Percentiles rank a stretch among this genome's conserved stretches.
These are phyloP conservation scores for Loris lydekkerianus DNA, from an alignment of 2,797 vertebrate species.

Conservation along the genomic window DNA sequence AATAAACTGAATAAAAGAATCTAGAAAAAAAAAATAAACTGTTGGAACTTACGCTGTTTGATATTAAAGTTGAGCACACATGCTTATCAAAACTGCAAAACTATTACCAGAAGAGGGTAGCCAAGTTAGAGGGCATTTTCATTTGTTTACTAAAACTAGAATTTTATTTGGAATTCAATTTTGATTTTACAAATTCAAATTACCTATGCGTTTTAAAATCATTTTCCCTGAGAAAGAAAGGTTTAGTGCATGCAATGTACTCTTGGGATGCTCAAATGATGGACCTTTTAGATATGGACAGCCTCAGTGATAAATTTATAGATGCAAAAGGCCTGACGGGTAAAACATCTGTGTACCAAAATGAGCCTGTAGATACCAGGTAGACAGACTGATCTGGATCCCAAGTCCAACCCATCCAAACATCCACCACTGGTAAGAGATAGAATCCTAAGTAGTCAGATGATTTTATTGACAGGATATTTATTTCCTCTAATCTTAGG, in stretches of 20 bases:
- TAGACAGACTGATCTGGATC: background rate
- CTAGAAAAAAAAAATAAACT: background rate
- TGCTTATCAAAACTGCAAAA: background rate
- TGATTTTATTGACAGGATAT: background rate
- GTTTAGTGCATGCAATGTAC: background rate
- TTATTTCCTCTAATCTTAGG: background rate
- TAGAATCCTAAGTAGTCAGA: background rate
- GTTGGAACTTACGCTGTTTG: background rate
- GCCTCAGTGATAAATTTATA: background rate
- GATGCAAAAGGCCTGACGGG: background rate
- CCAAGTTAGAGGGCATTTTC: background rate
- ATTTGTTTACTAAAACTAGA: background rate
- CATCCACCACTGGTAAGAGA: background rate
- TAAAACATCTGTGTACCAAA: background rate
- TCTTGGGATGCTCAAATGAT: background rate
- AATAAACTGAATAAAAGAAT: background rate
- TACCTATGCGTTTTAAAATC: background rate
- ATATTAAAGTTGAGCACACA: background rate
- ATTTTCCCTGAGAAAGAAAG: background rate
- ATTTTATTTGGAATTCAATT: background rate
- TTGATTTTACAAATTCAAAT: constrained; percentile 7
- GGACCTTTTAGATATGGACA: background rate
- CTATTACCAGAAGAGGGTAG: background rate
- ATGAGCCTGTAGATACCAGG: background rate
- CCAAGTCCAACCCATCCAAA: background rate